phyloP scores from a whole-genome alignment of 2,797 vertebrate species.

The Anas bahamensis region DNA sequence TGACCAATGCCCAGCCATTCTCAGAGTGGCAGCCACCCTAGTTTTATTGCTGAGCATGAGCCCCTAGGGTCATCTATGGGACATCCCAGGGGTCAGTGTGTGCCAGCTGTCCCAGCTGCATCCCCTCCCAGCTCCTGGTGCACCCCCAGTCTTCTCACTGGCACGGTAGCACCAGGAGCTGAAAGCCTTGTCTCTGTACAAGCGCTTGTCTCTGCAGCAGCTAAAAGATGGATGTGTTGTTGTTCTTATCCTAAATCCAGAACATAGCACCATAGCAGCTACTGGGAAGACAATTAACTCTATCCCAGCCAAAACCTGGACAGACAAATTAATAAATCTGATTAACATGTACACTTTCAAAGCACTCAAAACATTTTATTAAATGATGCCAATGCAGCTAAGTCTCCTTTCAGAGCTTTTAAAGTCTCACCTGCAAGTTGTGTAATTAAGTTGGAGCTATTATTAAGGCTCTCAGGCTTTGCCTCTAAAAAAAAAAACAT shows the following conservation, averaged over 20 bases:
- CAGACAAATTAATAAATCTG: not conserved
- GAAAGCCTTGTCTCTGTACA: not conserved
- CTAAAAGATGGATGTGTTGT: not conserved
- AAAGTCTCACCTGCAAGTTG: not conserved
- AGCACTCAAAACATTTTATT: not conserved
- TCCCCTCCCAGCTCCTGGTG: not conserved
- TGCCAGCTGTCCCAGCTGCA: not conserved
- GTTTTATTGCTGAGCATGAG: not conserved
- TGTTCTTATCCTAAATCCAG: not conserved
- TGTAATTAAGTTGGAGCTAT: not conserved
- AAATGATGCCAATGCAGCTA: fast-evolving
- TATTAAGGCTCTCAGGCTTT: not conserved
- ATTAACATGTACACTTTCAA: not conserved
- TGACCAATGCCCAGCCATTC: not conserved
- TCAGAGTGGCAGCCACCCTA: not conserved
- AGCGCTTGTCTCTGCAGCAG: not conserved
- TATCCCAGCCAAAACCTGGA: not conserved
- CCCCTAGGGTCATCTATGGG: not conserved
- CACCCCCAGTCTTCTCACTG: not conserved
- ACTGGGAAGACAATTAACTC: not conserved
- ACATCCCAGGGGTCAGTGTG: not conserved
- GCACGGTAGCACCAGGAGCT: not conserved
- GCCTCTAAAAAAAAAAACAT: not conserved
- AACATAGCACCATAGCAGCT: not conserved
- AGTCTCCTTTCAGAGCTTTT: not conserved